Percentiles rank a stretch among this genome's conserved stretches.
Conservation (phyloP, 2,113 vertebrate species). For the Ceuthmochares aereus region DNA sequence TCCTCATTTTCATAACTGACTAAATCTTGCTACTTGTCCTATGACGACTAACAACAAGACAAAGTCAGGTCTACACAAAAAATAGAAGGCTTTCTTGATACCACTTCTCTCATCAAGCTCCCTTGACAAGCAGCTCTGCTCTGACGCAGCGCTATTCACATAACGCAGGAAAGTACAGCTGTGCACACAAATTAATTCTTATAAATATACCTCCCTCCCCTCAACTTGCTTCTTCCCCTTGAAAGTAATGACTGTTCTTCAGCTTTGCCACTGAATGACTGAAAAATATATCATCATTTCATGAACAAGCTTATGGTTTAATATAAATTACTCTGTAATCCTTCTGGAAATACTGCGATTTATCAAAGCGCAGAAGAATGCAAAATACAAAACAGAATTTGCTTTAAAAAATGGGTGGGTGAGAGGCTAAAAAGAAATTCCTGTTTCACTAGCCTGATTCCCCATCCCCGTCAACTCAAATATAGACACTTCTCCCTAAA, state of each 20-base stretch:
- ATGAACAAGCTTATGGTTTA: not conserved
- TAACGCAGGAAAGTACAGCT: constrained; percentile 55
- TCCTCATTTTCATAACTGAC: not conserved
- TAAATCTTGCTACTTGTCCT: not conserved
- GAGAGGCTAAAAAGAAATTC: not conserved
- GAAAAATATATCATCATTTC: constrained; percentile 14
- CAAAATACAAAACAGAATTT: not conserved
- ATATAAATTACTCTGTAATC: not conserved
- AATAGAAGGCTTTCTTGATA: constrained; percentile 29
- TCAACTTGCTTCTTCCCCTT: not conserved
- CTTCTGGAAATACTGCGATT: not conserved
- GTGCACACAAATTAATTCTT: constrained; percentile 31
- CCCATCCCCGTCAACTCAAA: not conserved
- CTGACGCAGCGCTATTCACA: constrained; percentile 20
- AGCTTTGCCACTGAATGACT: constrained; percentile 1
- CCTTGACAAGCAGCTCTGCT: constrained; percentile 70
- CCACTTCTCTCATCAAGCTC: constrained; percentile 66
- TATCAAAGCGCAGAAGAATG: constrained; percentile 25
- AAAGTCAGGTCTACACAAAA: constrained; percentile 44
- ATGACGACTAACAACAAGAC: constrained; percentile 49
- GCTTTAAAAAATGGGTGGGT: not conserved
- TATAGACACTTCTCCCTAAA: not conserved
- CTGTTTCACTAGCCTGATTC: not conserved
- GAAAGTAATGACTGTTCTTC: not conserved
- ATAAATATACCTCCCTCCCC: not conserved